Conservation (phyloP, 2,797 vertebrate species). For the Phataginus tricuspis region DNA sequence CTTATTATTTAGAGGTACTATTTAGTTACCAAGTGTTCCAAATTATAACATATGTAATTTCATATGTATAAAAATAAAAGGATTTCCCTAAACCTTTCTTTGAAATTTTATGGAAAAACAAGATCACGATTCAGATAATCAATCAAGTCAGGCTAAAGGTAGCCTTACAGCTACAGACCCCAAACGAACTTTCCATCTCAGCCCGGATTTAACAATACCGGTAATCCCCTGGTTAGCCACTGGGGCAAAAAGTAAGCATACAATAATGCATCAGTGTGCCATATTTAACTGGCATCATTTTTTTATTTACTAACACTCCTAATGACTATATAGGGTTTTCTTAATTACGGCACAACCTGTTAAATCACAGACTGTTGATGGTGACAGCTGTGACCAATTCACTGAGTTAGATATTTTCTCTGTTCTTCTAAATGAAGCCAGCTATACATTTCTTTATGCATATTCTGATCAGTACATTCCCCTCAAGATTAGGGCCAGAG, state of each 20-base stretch:
- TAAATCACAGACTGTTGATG: neutral
- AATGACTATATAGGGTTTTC: neutral
- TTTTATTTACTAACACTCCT: neutral
- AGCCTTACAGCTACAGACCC: neutral
- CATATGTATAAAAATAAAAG: slow-evolving; percentile 11
- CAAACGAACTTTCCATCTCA: neutral
- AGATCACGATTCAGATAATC: neutral
- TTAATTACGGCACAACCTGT: neutral
- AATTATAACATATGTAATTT: neutral
- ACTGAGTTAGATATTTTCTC: neutral
- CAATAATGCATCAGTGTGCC: neutral
- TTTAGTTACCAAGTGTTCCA: slow-evolving; percentile 4
- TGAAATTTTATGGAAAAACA: slow-evolving; percentile 1
- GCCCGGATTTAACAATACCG: neutral
- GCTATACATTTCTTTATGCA: neutral
- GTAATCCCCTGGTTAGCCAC: neutral
- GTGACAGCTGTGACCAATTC: neutral
- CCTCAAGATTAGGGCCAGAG: neutral
- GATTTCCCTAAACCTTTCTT: neutral
- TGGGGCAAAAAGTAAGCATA: neutral
- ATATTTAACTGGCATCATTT: neutral
- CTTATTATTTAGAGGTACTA: neutral
- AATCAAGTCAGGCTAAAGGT: neutral
- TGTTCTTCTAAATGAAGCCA: neutral
- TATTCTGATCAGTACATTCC: neutral